Conservation (phyloP, 92 coral and sea anemone species). For the Epizoanthus stellaris region DNA sequence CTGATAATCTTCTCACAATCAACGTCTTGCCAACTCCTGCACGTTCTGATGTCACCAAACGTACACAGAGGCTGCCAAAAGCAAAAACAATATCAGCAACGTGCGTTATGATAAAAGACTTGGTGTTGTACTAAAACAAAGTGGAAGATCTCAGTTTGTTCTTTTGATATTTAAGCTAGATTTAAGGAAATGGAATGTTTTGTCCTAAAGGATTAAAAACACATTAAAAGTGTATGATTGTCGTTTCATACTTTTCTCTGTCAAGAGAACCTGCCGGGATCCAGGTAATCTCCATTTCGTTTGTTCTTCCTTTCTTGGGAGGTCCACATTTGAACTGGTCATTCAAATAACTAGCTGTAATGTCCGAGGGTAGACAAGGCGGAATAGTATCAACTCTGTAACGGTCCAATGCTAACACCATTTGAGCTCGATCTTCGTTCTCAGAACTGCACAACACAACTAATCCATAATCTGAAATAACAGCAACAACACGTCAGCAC, state of each 20-base stretch:
- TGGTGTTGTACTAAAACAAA: background rate
- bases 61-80: slow-evolving; percentile 58
- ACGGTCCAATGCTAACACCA: slow-evolving; percentile 74
- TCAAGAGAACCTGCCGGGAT: slow-evolving; percentile 65
- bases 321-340: slow-evolving; percentile 44
- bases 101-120: background rate
- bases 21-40: slow-evolving; percentile 83
- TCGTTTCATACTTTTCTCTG: slow-evolving; percentile 51
- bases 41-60: slow-evolving; percentile 76
- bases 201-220: too few species aligned
- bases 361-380: slow-evolving; percentile 50
- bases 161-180: too few species aligned
- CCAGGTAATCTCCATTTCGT: slow-evolving; percentile 59
- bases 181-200: too few species aligned
- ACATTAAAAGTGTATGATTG: too few species aligned
- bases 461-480: slow-evolving; percentile 61
- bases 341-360: slow-evolving; percentile 45
- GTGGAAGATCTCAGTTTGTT: too few species aligned
- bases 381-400: slow-evolving; percentile 66
- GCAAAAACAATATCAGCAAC: slow-evolving; percentile 3
- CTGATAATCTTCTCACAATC: slow-evolving; percentile 62
- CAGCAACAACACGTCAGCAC: too few species aligned
- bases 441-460: slow-evolving; percentile 79
- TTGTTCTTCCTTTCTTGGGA: slow-evolving; percentile 47
- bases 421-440: slow-evolving; percentile 77